Base-by-base conservation (phyloP, 53 echinoderm and acorn worm species). In the Luidia sarsii region DNA sequence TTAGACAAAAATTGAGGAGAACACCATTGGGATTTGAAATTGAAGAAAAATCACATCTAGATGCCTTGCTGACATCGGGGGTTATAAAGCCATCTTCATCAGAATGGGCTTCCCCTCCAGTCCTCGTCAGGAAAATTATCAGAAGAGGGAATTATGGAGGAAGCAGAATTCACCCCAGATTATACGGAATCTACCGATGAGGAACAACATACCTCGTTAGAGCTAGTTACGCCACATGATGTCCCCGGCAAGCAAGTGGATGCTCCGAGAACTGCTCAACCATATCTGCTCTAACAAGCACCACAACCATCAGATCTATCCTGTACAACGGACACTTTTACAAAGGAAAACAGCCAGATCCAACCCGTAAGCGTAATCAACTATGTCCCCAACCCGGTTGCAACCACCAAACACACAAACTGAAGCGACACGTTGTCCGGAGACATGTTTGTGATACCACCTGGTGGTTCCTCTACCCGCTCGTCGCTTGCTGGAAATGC, bases 1-100 rank as follows among this genome's bases (percentile, higher is more conserved):
- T 63, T 28, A 63, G 29, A 36, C 63, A 63, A 28, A 63, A 63
- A 63, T 34, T 63, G 63, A 63, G 63, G 35, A 63, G 63, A n/a
- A 63, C 63, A 4, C 63, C 63, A 14, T 33, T 63, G 29, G 63
- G 63, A 18, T 63, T 63, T 63, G 63, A 63, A 63, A 3, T 13
- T 25, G 63, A 63, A n/a, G 63, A 63, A 63, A 63, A 63, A 33
- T 4, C 34, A 16, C 63, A 63, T 36, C 35, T 63, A 36, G 63
- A 63, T 33, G 27, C 63, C 2, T 28, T 63, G 2, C 15, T 32
- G 33, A 28, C 22, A 36, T 23, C 63, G 2, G 63, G 63, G 35
- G 63, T 63, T 3, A 63, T 63, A 16, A 63, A 23, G 6, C 63
- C 63, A 63, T 63, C 63, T 33, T 11, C 16, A 2, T 63, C 63